Conservation (phyloP, 1,140 invertebrate species). For the Drosophila simulans region DNA sequence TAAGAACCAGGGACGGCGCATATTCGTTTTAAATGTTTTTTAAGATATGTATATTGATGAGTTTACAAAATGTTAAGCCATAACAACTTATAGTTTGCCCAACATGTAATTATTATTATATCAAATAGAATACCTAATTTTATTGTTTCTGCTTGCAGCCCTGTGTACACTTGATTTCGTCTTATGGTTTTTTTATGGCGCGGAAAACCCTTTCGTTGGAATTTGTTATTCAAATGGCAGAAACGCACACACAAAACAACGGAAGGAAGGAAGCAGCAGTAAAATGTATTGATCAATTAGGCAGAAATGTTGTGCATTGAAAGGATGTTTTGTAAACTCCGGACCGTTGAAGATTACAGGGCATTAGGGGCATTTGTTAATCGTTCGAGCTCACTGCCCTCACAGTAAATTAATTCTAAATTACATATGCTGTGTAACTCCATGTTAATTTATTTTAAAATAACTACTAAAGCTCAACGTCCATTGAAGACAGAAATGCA, state of each 20-base stretch:
- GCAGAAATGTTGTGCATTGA: conserved; percentile 60
- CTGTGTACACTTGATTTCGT: conserved; percentile 35
- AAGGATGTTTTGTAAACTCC: conserved; percentile 1
- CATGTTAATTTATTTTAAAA: conserved; percentile 38
- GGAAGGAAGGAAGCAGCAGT: conserved; percentile 41
- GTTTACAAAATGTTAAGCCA: background rate
- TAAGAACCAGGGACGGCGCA: conserved; percentile 21
- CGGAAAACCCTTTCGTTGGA: conserved; percentile 69
- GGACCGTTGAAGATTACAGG: background rate
- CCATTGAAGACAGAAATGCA: conserved; percentile 26
- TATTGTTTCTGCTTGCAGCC: conserved; percentile 21
- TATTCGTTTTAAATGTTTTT: background rate
- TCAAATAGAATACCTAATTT: background rate
- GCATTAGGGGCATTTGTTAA: background rate
- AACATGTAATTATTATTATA: no score
- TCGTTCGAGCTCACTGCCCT: conserved; percentile 20
- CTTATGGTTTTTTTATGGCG: conserved; percentile 62
- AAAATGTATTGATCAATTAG: conserved; percentile 78
- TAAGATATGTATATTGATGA: background rate
- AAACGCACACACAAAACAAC: conserved; percentile 31
- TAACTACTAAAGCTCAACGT: conserved; percentile 17
- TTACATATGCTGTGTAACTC: conserved; percentile 17
- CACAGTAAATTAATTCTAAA: conserved; percentile 6
- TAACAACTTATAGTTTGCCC: no score
- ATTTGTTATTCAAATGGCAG: conserved; percentile 71